Conservation (phyloP, 2,113 vertebrate species). For the Phalacrocorax carbo region DNA sequence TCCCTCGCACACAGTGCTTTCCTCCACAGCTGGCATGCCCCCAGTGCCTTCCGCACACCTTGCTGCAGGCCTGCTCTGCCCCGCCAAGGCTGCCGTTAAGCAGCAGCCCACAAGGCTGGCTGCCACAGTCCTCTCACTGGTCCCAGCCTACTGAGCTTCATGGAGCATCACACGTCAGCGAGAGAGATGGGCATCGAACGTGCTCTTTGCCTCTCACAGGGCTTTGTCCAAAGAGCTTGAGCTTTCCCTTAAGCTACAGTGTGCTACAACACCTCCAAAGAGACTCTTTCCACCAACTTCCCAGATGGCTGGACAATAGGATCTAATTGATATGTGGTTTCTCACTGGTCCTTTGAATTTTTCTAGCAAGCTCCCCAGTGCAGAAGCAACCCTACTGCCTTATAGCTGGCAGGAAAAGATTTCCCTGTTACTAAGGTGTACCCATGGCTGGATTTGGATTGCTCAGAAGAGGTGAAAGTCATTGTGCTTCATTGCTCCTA, state of each 20-base stretch:
- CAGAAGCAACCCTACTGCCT: background rate
- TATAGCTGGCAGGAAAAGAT: background rate
- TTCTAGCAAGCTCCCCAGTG: background rate
- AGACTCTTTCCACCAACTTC: background rate
- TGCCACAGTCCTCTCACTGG: background rate
- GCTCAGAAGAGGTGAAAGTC: background rate
- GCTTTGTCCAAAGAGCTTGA: background rate
- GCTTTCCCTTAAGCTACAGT: background rate
- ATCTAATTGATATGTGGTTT: background rate
- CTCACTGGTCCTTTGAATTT: background rate
- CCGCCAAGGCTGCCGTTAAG: background rate
- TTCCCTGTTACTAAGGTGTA: background rate
- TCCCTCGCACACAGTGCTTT: background rate
- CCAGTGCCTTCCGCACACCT: background rate
- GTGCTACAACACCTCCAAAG: background rate
- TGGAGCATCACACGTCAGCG: accelerated
- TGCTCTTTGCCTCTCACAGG: background rate
- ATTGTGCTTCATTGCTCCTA: background rate
- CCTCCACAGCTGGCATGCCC: background rate
- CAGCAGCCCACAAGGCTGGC: background rate
- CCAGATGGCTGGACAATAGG: background rate
- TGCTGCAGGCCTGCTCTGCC: background rate
- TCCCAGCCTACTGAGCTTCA: background rate
- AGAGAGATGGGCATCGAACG: accelerated
- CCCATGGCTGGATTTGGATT: background rate